Conservation (phyloP, 2,113 vertebrate genomes). For the Centropus bengalensis region DNA sequence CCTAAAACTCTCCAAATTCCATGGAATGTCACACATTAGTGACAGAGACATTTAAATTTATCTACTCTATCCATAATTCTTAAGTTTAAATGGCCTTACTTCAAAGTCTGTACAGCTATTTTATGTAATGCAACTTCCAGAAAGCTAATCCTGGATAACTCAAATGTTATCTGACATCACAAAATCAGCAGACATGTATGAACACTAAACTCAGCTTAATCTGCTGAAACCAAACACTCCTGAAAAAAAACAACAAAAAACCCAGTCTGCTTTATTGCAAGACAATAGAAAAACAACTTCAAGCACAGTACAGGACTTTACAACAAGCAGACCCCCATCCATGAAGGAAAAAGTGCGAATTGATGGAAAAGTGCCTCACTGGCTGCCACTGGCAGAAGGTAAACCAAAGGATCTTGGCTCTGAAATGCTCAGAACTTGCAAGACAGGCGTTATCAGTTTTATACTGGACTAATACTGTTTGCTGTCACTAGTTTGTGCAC, state of each 20-base stretch:
- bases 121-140: not conserved
- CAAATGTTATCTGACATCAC: not conserved
- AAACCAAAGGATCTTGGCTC: not conserved
- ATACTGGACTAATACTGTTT: not conserved
- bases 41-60: not conserved
- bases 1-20: not conserved
- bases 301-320: not conserved
- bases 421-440: not conserved
- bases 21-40: not conserved
- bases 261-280: not conserved
- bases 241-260: not conserved
- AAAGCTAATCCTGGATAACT: not conserved
- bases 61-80: not conserved
- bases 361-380: not conserved
- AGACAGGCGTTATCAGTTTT: not conserved
- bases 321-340: not conserved
- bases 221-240: not conserved
- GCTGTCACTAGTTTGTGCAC: not conserved
- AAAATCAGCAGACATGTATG: not conserved
- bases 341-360: not conserved
- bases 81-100: not conserved
- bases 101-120: not conserved
- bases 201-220: not conserved
- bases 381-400: not conserved
- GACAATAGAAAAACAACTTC: not conserved